Conservation (phyloP, 2,113 vertebrate genomes). For the Gadus chalcogrammus region DNA sequence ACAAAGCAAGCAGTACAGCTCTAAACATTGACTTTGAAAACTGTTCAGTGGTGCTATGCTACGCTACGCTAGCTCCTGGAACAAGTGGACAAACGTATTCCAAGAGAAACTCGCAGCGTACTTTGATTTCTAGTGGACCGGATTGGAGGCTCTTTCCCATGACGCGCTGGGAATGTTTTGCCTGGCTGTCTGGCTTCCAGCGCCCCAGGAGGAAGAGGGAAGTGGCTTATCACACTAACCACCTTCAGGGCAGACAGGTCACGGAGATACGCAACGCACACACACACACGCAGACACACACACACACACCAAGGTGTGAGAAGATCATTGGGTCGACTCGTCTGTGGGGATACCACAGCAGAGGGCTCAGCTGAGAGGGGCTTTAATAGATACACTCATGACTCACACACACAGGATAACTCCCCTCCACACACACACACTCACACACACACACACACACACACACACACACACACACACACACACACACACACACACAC, state of each 20-base stretch:
- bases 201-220: conserved; percentile 48
- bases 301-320: conserved; percentile 43
- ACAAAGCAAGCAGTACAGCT: too few relatives aligned
- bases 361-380: too few relatives aligned
- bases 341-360: too few relatives aligned
- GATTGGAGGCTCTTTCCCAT: conserved; percentile 30
- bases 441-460: conserved; percentile 27
- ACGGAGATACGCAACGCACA: conserved; percentile 43
- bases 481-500: conserved; percentile 26
- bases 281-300: conserved; percentile 17
- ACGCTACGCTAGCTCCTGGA: too few relatives aligned
- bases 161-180: conserved; percentile 63
- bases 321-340: conserved; percentile 16
- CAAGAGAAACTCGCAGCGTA: too few relatives aligned
- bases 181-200: conserved; percentile 41
- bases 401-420: conserved; percentile 33
- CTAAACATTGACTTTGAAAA: too few relatives aligned
- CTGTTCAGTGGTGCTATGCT: too few relatives aligned
- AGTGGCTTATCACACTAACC: conserved; percentile 65
- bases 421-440: conserved; percentile 1
- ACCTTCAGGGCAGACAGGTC: conserved; percentile 72
- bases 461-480: conserved; percentile 49
- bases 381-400: conserved; percentile 6
- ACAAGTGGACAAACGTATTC: too few relatives aligned
- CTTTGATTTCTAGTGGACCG: background rate